Percentiles rank a stretch among this genome's conserved stretches.
These are phyloP conservation scores for Urocitellus parryii DNA, from an alignment of 2,113 vertebrate species.

Conservation along the genomic window DNA sequence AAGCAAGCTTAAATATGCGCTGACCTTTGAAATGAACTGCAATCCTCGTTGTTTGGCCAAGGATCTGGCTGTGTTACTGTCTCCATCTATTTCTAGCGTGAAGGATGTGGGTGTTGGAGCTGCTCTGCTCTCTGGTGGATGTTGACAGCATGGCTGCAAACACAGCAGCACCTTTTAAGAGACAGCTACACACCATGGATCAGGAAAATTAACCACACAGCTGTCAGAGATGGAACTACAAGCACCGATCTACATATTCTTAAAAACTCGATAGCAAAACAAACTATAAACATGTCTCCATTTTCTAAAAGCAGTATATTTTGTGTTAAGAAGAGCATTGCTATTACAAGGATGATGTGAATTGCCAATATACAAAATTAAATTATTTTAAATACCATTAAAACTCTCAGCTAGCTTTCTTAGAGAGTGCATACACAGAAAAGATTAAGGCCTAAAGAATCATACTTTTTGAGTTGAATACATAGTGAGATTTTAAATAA, in stretches of 20 bases:
- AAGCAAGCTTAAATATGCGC: slow-evolving; percentile 93
- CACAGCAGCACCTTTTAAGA: slow-evolving; percentile 77
- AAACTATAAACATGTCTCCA: slow-evolving; percentile 47
- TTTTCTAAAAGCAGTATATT: slow-evolving; percentile 47
- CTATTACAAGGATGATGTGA: not conserved
- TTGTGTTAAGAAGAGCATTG: slow-evolving; percentile 19
- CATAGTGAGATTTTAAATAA: slow-evolving; percentile 56
- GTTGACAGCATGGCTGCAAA: slow-evolving; percentile 89
- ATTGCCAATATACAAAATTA: slow-evolving; percentile 33
- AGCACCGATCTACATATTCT: slow-evolving; percentile 37
- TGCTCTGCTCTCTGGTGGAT: slow-evolving; percentile 97
- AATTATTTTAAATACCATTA: slow-evolving; percentile 63
- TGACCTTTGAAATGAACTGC: slow-evolving; percentile 96
- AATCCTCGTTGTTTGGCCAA: slow-evolving; percentile 91
- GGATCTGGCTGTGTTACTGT: slow-evolving; percentile 89
- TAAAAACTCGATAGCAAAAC: slow-evolving; percentile 61
- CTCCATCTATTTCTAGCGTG: slow-evolving; percentile 91
- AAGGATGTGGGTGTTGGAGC: slow-evolving; percentile 91
- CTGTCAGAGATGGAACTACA: slow-evolving; percentile 75
- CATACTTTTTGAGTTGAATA: slow-evolving; percentile 51
- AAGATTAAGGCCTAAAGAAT: slow-evolving; percentile 1
- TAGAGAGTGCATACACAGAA: not conserved
- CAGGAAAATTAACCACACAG: slow-evolving; percentile 82
- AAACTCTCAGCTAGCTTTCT: slow-evolving; percentile 55
- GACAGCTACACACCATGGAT: slow-evolving; percentile 72